phyloP scores from a whole-genome alignment of 2,113 vertebrate genomes.

The Anhinga rufa region DNA sequence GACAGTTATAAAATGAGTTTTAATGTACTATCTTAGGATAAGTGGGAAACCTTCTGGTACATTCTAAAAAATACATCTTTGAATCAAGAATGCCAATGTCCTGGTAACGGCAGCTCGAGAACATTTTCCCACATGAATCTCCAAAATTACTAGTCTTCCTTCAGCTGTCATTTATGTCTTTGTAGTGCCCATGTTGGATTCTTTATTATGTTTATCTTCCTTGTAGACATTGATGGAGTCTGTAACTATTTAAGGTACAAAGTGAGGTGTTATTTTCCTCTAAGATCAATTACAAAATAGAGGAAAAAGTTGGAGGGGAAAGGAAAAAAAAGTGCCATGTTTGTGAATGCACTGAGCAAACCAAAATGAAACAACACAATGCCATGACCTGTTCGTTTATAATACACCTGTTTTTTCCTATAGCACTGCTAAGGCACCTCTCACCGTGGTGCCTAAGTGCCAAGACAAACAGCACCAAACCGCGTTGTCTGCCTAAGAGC shows the following conservation, averaged over 20 bases:
- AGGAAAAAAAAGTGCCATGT: neutral
- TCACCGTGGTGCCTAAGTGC: neutral
- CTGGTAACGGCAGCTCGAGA: neutral
- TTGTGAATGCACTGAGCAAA: neutral
- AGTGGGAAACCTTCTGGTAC: neutral
- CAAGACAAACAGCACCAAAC: neutral
- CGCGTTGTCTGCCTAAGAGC: neutral
- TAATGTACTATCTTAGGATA: neutral
- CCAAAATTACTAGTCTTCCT: neutral
- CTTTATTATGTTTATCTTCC: neutral
- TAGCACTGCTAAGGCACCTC: neutral
- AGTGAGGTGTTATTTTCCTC: neutral
- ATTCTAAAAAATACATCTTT: neutral
- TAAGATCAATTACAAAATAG: neutral
- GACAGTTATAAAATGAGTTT: neutral
- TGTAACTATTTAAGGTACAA: neutral
- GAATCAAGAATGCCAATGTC: neutral
- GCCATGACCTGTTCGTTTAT: neutral
- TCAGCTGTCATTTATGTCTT: neutral
- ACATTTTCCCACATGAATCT: neutral
- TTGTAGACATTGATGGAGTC: neutral
- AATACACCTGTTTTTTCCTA: neutral
- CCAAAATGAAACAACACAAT: neutral
- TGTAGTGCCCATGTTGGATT: neutral
- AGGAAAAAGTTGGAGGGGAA: neutral